Evolutionary conservation across 92 coral and sea anemone species (phyloP), one percentile per base, ranked within the genome.

Genomic region (Bergia puertoricense): DNA sequence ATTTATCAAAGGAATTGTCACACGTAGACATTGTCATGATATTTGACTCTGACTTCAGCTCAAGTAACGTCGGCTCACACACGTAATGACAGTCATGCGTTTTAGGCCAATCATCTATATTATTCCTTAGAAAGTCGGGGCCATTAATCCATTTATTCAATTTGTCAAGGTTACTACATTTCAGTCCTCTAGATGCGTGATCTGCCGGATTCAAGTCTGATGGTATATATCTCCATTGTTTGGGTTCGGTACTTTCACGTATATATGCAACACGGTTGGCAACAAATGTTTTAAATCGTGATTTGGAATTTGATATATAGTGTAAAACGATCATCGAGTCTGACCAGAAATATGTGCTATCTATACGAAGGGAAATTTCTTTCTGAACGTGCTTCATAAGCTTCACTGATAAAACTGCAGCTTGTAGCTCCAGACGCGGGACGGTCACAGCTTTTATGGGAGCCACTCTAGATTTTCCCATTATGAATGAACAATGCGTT

Each of bases 391-490:
- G 37, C 44, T 18, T 59, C 41, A 51, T 40, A 43, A 89, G 48
- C 66, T 68, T 74, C 23, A 77, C 69, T 46, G 91, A 82, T 20
- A 82, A 50, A 45, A 73, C 79, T 2, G 91, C 91, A 18, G 88
- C 91, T 38, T 88, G 23, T 11, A 89, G 74, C 80, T 89, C 89
- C 85, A 90, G 23, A 37, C 89, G 50, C 23, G 89, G 92, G n/a
- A 90, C 77, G 23, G 86, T 85, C 73, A 79, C 77, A 69, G 48
- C 57, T 44, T 85, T 85, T 42, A 65, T 30, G 6, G 92, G 89
- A 37, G 89, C 54, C 16, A 85, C 39, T 39, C 91, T 73, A 22
- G 92, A 85, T 79, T 90, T 90, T 30, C 89, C 79, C 68, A 68
- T 85, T 1, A 85, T 38, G 37, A 90, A 85, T 38, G 89, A 77